Evolutionary conservation across 1,140 invertebrate genomes (phyloP), one percentile per base, ranked within the genome.

Genomic region (Drosophila nigromelanica): DNA sequence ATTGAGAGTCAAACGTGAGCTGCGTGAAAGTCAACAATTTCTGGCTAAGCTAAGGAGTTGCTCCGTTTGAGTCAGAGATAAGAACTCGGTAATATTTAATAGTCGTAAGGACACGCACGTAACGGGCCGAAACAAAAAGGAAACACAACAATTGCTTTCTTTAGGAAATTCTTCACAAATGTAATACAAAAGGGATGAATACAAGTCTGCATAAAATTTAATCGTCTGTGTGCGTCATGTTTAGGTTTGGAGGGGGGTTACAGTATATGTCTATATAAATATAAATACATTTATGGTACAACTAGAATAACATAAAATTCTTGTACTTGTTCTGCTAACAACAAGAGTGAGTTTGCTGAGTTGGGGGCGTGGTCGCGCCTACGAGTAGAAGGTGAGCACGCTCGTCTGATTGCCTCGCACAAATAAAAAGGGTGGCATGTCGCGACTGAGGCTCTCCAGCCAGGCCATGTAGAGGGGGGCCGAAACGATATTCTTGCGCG

Each of bases 311-410:
- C 64, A 56, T 86, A 58, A 76, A 79, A 80, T 71, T 68, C 61
- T 68, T 76, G 70, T 78, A 69, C 59, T 66, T 11, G 30, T 67
- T 52, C 15, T 18, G 47, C 62, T 51, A 72, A 39, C 47, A 67
- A 81, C 54, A 76, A 45, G 67, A 55, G 63, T 80, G 76, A 64
- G 62, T 66, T 74, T 48, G 21, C 58, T 61, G 56, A 62, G 27
- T 27, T 8, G 61, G 47, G 63, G 27, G 14, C 12, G 43, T n/a
- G 43, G 2, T 15, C n/a, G 21, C 47, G n/a, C 4, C 94, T 95
- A 99, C 42, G 98, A 99, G 93, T 99, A 99, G 94, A 98, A 99
- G 42, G 98, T 99, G 59, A 99, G 94, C 37, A 99, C 98, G 77
- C 97, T 98, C 7, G 96, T 96, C 92, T 99, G 98, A 92, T 99